Percentiles rank a stretch among this genome's conserved stretches.
Conservation (phyloP, 1,140 invertebrate genomes). For the Zaprionus africanus region DNA sequence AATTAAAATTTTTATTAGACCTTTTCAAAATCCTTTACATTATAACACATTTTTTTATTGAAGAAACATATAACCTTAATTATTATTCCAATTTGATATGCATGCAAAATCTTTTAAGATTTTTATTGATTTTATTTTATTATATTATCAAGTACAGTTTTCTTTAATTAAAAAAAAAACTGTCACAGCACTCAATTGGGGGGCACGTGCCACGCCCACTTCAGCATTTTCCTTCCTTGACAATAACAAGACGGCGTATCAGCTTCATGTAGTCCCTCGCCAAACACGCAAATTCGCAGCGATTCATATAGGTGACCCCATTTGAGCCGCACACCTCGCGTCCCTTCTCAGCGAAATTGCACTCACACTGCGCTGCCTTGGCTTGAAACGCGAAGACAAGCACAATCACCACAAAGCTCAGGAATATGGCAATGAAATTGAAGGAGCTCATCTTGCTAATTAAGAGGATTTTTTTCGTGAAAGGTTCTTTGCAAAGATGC, state of each 20-base stretch:
- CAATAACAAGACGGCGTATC: slow-evolving; percentile 53
- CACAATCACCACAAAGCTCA: slow-evolving; percentile 2
- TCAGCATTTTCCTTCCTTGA: slow-evolving; percentile 53
- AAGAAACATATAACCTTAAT: too few relatives aligned
- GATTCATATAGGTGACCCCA: too few relatives aligned
- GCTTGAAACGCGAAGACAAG: slow-evolving; percentile 18
- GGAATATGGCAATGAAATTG: slow-evolving; percentile 45
- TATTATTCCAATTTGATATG: not conserved
- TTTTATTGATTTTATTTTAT: not conserved
- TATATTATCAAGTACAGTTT: not conserved
- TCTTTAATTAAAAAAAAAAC: not conserved
- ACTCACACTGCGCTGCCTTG: slow-evolving; percentile 68
- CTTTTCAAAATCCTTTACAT: too few relatives aligned
- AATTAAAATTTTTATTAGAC: too few relatives aligned
- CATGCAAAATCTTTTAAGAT: not conserved
- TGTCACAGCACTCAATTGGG: not conserved
- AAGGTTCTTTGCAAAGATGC: slow-evolving; percentile 19
- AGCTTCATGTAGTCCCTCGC: too few relatives aligned
- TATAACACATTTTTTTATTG: too few relatives aligned
- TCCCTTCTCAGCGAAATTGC: slow-evolving; percentile 60
- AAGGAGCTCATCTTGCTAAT: slow-evolving; percentile 66
- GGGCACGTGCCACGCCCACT: not conserved
- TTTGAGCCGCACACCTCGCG: slow-evolving; percentile 63
- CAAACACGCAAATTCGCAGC: too few relatives aligned
- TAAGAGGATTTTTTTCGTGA: not conserved